Base-by-base conservation (phyloP, 2,888 invertebrate species). In the Drosophila quinaria region DNA sequence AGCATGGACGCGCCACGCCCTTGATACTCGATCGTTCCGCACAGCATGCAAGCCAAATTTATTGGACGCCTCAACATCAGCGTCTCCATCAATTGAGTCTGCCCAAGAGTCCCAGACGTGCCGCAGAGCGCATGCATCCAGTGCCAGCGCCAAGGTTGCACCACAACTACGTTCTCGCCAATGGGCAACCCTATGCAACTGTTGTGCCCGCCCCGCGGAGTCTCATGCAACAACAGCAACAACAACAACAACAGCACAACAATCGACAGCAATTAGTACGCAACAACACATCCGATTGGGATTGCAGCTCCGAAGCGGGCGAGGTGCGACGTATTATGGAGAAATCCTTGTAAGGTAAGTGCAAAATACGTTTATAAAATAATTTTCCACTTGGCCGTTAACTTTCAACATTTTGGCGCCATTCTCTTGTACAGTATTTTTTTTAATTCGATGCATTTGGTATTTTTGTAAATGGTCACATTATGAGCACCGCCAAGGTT, bases 261-360 rank as follows among this genome's bases (percentile, higher is more conserved):
- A 73, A 68, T 67, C 51, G 80, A 54, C 58, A 56, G 58, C 69
- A 68, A n/a, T n/a, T 64, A 62, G 41, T 8, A 35, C 59, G 64
- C 35, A 74, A 71, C 60, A 10, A 68, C 60, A 10, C 70, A 46
- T 73, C 78, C 4, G 95, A 95, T 86, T 95, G 95, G 70, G 96
- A 96, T 91, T 95, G 95, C 88, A 95, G 95, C 29, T 95, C 95
- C 42, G 96, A 96, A 90, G 95, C 95, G 41, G 95, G 95, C 4
- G 96, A 96, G 92, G 94, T 96, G 66, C 95, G 95, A 86, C 93
- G 95, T 78, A 95, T 95, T 31, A 85, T 92, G 89, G 91, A 91
- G 66, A 83, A 88, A 55, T 73, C 76, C n/a, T 71, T 84, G 35
- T 82, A 87, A 59, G 60, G 63, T 74, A 60, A 39, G 49, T 6